Percentiles rank a stretch among this genome's conserved stretches.
Evolutionary conservation across 1,140 invertebrate genomes (phyloP).

Genomic region (Hycleus cichorii): DNA sequence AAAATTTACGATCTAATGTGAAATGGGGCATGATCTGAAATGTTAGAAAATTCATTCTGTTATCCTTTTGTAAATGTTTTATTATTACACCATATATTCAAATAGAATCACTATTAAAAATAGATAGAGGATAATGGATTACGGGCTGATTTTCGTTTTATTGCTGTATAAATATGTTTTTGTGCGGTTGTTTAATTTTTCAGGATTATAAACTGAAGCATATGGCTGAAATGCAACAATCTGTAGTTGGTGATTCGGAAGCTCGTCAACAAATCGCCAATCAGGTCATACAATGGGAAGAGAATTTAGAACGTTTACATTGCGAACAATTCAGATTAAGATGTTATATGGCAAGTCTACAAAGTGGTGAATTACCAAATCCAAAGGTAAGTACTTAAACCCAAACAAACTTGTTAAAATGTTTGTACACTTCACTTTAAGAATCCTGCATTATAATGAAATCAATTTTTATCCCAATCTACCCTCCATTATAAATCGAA

Average conservation of each 20-base stretch:
- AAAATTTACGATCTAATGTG: conserved; percentile 19
- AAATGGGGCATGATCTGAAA: conserved; percentile 20
- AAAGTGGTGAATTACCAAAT: conserved; percentile 92
- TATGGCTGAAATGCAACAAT: conserved; percentile 95
- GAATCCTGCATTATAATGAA: neutral
- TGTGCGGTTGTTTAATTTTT: neutral
- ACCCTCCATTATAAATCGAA: neutral
- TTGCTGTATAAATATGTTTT: too few relatives aligned
- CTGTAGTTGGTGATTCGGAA: conserved; percentile 86
- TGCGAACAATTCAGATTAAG: conserved; percentile 94
- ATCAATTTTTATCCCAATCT: neutral
- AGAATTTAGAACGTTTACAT: conserved; percentile 90
- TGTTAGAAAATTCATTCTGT: conserved; percentile 14
- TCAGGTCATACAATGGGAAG: conserved; percentile 93
- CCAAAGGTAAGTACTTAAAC: conserved; percentile 70
- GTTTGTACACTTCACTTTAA: neutral
- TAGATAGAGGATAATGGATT: too few relatives aligned
- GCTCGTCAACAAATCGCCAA: conserved; percentile 83
- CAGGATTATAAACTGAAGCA: conserved; percentile 95
- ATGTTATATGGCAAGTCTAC: conserved; percentile 95
- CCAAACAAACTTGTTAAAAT: neutral
- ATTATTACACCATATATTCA: neutral
- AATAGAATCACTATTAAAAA: too few relatives aligned
- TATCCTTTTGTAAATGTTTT: conserved; percentile 18
- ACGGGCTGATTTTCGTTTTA: neutral